Base-by-base conservation (phyloP, 2,888 invertebrate species). In the Leptothorax acervorum region DNA sequence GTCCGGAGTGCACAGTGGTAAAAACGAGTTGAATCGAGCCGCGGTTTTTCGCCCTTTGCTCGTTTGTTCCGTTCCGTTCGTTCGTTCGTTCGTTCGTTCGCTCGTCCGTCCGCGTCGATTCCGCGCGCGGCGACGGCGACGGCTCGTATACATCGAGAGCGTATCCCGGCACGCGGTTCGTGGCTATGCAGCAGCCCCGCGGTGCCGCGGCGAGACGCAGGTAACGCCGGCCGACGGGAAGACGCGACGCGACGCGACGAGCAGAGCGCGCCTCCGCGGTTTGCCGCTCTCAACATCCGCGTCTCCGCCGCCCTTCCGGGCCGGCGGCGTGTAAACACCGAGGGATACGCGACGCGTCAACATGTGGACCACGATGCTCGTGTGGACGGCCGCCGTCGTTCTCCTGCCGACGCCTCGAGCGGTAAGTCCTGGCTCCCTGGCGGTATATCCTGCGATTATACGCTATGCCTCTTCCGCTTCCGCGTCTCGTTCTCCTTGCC, bases 351-450 rank as follows among this genome's bases (percentile, higher is more conserved):
- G 89, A 90, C 88, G 92, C 91, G 90, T 90, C 89, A 94, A 94
- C 94, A 95, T 94, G 94, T 93, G 94, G 94, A 94, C 94, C 92
- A 92, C 93, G 91, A 92, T 94, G 92, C 92, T 94, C 90, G 91
- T 94, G 89, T 94, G 93, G 93, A 93, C 94, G 92, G 92, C 90
- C 89, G 94, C 91, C 92, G 92, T 94, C 90, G 92, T 94, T 87
- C 92, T 94, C 73, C 87, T 93, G 84, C 93, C 93, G 85, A 91
- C 93, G 86, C 93, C 93, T 62, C 91, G 92, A 87, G 88, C 92
- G 90, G 94, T 94, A 94, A 94, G 93, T 93, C 4, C 18, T 1
- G 23, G 23, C 23, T 23, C 23, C 23, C 2, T 2, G 1, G 23
- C 23, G 0, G 23, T 23, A 23, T 15, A 23, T 15, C 12, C 0